phyloP scores from a whole-genome alignment of 2,113 vertebrate genomes.

The Limnothrissa miodon region DNA sequence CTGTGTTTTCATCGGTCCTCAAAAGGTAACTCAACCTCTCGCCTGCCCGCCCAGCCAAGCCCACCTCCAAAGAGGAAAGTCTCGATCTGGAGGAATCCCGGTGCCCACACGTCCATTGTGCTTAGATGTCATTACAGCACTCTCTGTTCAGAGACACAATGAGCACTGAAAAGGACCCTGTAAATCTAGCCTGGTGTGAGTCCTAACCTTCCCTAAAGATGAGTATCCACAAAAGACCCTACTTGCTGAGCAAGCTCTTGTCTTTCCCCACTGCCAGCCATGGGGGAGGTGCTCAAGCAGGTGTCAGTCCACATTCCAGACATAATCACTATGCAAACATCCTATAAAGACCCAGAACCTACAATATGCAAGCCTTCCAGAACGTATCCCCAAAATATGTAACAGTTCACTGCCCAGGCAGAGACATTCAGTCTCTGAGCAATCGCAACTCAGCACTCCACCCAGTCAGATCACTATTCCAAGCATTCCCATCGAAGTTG shows the following conservation, averaged over 20 bases:
- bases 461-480: not conserved
- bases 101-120: slow-evolving; percentile 53
- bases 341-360: slow-evolving; percentile 48
- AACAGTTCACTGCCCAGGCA: slow-evolving; percentile 35
- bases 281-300: slow-evolving; percentile 41
- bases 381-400: slow-evolving; percentile 46
- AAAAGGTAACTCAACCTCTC: slow-evolving; percentile 53
- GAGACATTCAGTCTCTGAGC: slow-evolving; percentile 27
- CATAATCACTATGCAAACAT: slow-evolving; percentile 63
- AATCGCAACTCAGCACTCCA: slow-evolving; percentile 20
- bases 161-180: slow-evolving; percentile 45
- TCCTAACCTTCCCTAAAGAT: not conserved
- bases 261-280: slow-evolving; percentile 35
- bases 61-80: not conserved
- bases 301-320: slow-evolving; percentile 57
- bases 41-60: not conserved
- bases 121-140: slow-evolving; percentile 54
- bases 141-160: slow-evolving; percentile 49
- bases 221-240: not conserved
- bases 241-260: slow-evolving; percentile 20
- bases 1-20: slow-evolving; percentile 48
- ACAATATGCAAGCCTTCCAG: slow-evolving; percentile 49
- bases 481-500: not conserved
- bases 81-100: slow-evolving; percentile 43
- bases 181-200: slow-evolving; percentile 56